Base-by-base conservation (phyloP, 2,888 invertebrate genomes). In the Chalcis sispes region DNA sequence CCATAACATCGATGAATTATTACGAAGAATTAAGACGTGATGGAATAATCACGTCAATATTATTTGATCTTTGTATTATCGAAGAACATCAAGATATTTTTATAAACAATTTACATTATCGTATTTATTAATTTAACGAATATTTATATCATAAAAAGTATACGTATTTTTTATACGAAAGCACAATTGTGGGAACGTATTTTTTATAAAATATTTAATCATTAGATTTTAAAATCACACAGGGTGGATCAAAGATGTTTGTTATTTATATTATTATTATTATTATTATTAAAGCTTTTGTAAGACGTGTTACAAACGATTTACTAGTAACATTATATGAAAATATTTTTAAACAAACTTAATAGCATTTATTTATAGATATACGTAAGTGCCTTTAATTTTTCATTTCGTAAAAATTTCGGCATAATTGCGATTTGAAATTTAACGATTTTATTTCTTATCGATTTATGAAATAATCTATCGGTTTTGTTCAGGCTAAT, bases 121-220 rank as follows among this genome's bases (percentile, higher is more conserved):
- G n/a, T n/a, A n/a, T n/a, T n/a, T n/a, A n/a, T n/a, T n/a, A n/a
- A n/a, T n/a, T n/a, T n/a, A n/a, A n/a, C n/a, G n/a, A n/a, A n/a
- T n/a, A n/a, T n/a, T n/a, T n/a, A n/a, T n/a, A n/a, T n/a, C n/a
- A n/a, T n/a, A n/a, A n/a, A n/a, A n/a, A n/a, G n/a, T n/a, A n/a
- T n/a, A n/a, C n/a, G n/a, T n/a, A n/a, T 23, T 29, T 42, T 42
- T 66, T 66, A 2, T 50, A 61, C 36, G 50, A 61, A 13, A 36
- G 13, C n/a, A n/a, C n/a, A n/a, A n/a, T n/a, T n/a, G n/a, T n/a
- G 59, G 71, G 52, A 62, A 54, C 54, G 18, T 70, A 70, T 64
- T 62, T 69, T n/a, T 64, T 65, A 50, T 72, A 64, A 29, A 40
- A 65, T 70, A 75, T 70, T 65, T 62, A 70, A 29, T 36, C 18